These are phyloP conservation scores for Chrysogorgia sp. DNA, from an alignment of 92 coral and sea anemone species.

Conservation along the genomic window DNA sequence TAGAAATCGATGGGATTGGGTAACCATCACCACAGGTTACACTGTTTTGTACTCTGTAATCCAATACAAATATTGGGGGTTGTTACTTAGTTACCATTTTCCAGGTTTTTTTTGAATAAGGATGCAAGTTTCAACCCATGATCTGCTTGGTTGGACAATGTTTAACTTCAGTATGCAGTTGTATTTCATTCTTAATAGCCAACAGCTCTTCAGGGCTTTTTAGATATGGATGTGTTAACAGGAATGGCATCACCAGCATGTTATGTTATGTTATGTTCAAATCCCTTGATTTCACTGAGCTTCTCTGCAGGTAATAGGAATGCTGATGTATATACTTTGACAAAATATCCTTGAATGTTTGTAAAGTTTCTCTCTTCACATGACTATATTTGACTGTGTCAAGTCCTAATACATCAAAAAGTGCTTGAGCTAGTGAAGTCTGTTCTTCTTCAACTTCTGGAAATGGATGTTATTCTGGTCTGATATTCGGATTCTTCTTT, in stretches of 20 bases:
- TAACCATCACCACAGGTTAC: conserved; percentile 60
- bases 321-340: conserved; percentile 45
- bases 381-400: conserved; percentile 29
- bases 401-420: conserved; percentile 14
- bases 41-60: conserved; percentile 58
- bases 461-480: not conserved
- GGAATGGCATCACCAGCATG: conserved; percentile 54
- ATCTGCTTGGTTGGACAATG: conserved; percentile 62
- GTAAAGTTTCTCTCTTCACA: conserved; percentile 45
- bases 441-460: not conserved
- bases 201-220: conserved; percentile 56
- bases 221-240: conserved; percentile 49
- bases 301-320: conserved; percentile 42
- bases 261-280: conserved; percentile 55
- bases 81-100: conserved; percentile 44
- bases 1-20: conserved; percentile 52
- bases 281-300: conserved; percentile 48
- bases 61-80: conserved; percentile 65
- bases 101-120: conserved; percentile 50
- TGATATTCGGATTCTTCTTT: conserved; percentile 5
- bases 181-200: conserved; percentile 54
- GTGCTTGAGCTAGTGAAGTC: not conserved
- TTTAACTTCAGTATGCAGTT: conserved; percentile 60
- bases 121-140: conserved; percentile 65
- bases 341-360: conserved; percentile 48